A percentile compares a stretch with the other conserved stretches of the same genome.
Evolutionary conservation across 1,140 invertebrate species (phyloP).

Genomic region (Aporrectodea caliginosa): DNA sequence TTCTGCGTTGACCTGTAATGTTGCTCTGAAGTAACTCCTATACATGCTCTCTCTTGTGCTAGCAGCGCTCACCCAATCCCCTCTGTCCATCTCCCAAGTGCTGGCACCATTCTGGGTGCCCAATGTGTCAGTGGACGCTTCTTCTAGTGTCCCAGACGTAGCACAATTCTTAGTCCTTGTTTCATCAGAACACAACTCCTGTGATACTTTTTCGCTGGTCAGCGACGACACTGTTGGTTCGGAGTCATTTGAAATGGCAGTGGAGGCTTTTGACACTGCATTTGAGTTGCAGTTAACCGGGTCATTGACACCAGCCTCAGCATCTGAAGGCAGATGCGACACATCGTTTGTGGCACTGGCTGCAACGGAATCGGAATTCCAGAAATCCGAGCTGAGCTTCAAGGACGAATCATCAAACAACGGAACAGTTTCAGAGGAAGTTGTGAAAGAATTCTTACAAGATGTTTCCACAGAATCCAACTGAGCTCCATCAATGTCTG

Average conservation of each 20-base stretch:
- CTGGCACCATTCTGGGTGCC: constrained; percentile 18
- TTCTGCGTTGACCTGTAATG: constrained; percentile 22
- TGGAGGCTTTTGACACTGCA: not conserved
- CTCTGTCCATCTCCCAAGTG: constrained; percentile 32
- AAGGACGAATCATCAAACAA: not conserved
- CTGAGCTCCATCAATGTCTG: not conserved
- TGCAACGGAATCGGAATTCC: not conserved
- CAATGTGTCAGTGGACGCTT: not conserved
- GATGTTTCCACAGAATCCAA: not conserved
- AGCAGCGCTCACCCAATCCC: not conserved
- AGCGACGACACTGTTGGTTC: not conserved
- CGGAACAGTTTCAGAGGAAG: no score
- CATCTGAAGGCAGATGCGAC: not conserved
- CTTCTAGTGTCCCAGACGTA: no score
- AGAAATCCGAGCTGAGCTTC: not conserved
- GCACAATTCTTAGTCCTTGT: not conserved
- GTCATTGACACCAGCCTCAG: not conserved
- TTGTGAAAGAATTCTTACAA: not conserved
- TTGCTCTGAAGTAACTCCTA: constrained; percentile 33
- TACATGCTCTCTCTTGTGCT: constrained; percentile 26
- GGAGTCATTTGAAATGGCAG: not conserved
- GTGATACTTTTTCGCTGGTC: not conserved
- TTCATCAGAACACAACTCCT: not conserved
- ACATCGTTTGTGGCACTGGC: not conserved
- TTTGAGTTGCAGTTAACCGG: not conserved